Evolutionary conservation across 2,113 vertebrate species (phyloP), one percentile per base, ranked within the genome.

Genomic region (Dipodomys ordii): DNA sequence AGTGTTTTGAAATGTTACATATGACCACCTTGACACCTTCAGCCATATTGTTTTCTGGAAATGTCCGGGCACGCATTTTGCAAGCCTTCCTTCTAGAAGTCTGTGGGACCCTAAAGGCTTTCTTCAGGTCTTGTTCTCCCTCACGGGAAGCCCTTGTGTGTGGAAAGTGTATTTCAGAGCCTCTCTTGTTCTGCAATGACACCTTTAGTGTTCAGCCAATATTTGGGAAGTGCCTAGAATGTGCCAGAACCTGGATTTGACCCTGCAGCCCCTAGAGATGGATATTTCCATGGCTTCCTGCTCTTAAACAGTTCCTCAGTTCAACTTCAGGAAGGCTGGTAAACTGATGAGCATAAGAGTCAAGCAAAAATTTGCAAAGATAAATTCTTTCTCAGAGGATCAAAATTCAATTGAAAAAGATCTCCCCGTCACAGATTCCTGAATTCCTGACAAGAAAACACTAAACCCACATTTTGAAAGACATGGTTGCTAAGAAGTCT

Each of bases 381-480:
- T 72, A 65, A 10, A 19, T 68, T 76, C 69, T 88, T 81, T 83
- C 73, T 81, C 53, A 22, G 39, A 62, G 57, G 3, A 16, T 68
- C 10, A 9, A 11, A 32, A 16, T 73, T 84, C 57, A 30, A 3
- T 3, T 11, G 23, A 91, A 57, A 69, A 19, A 39, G 27, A 28
- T 68, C 69, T 83, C 84, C 65, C 78, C 86, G 49, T 19, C 81
- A 89, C 57, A 2, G 83, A 79, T 73, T 91, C 39, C 76, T 19
- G 86, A 46, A 8, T 81, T 72, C 64, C 44, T 67, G 46, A 2
- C 20, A 49, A 79, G 81, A 82, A 94, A 93, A 93, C 22, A 68
- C 22, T 10, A 67, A 94, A 73, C 32, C 46, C 73, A 83, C 39
- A 65, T 83, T 94, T 90, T 73, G 39, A n/a, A 88, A 73, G 73